A percentile compares a stretch with the other conserved stretches of the same genome.
phyloP scores from a whole-genome alignment of 2,888 invertebrate species.

The Noctua janthina region DNA sequence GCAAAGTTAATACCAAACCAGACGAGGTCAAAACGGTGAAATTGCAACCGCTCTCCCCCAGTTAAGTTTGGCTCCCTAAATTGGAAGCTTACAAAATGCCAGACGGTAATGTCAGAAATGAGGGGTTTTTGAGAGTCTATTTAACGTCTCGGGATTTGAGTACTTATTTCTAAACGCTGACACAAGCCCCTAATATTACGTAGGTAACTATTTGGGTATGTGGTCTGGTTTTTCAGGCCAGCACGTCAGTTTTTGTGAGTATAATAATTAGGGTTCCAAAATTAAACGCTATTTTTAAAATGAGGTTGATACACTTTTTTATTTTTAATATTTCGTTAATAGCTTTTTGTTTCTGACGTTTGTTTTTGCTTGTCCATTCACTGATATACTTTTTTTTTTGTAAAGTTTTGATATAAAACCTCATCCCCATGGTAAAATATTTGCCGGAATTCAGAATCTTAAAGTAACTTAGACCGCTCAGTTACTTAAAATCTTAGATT shows the following conservation, averaged over 20 bases:
- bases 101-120: slow-evolving; percentile 68
- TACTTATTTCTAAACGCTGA: slow-evolving; percentile 68
- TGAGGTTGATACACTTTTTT: slow-evolving; percentile 33
- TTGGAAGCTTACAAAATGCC: slow-evolving; percentile 70
- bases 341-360: slow-evolving; percentile 13
- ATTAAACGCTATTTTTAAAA: slow-evolving; percentile 40
- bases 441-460: slow-evolving; percentile 13
- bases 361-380: slow-evolving; percentile 15
- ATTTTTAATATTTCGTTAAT: slow-evolving; percentile 26
- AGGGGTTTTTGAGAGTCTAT: slow-evolving; percentile 63
- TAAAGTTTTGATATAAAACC: slow-evolving; percentile 3
- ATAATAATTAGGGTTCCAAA: slow-evolving; percentile 52
- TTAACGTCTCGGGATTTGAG: slow-evolving; percentile 56
- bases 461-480: slow-evolving; percentile 6
- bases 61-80: slow-evolving; percentile 66
- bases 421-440: slow-evolving; percentile 27
- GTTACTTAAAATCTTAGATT: slow-evolving; percentile 39
- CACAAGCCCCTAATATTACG: slow-evolving; percentile 49
- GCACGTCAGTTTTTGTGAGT: slow-evolving; percentile 37
- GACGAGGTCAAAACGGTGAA: slow-evolving; percentile 65
- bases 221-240: slow-evolving; percentile 36
- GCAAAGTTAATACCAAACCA: slow-evolving; percentile 50
- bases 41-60: slow-evolving; percentile 61
- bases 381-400: slow-evolving; percentile 5
- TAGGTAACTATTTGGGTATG: slow-evolving; percentile 32